Percentiles rank a stretch among this genome's conserved stretches.
phyloP scores from a whole-genome alignment of 2,113 vertebrate genomes.

The Kobus ellipsiprymnus region DNA sequence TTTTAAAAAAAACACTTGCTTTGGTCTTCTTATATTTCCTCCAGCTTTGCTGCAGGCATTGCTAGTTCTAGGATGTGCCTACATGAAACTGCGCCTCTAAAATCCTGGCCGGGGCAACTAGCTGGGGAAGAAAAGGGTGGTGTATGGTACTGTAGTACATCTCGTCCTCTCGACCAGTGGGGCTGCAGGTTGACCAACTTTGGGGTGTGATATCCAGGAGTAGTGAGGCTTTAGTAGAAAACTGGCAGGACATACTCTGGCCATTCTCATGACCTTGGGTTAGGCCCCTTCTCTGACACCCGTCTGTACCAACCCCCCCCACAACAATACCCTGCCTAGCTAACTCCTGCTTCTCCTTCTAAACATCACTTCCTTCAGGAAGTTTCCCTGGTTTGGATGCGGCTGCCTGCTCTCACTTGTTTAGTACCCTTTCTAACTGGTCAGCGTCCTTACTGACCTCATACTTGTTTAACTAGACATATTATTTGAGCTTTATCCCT shows the following conservation, averaged over 20 bases:
- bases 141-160: neutral
- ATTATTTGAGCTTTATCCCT: too few relatives aligned
- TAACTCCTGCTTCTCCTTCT: neutral
- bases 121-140: neutral
- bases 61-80: neutral
- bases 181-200: neutral
- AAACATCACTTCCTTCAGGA: neutral
- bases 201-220: neutral
- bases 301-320: rapidly evolving
- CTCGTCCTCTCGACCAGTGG: neutral
- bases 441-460: neutral
- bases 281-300: neutral
- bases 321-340: neutral
- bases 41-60: neutral
- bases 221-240: neutral
- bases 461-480: neutral
- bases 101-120: neutral
- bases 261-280: neutral
- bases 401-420: neutral
- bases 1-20: constrained; percentile 53
- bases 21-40: neutral
- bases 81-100: neutral
- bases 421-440: neutral
- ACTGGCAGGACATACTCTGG: neutral
- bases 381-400: neutral